Base-by-base conservation (phyloP, 1,140 invertebrate genomes). In the Coenobita brevimanus region DNA sequence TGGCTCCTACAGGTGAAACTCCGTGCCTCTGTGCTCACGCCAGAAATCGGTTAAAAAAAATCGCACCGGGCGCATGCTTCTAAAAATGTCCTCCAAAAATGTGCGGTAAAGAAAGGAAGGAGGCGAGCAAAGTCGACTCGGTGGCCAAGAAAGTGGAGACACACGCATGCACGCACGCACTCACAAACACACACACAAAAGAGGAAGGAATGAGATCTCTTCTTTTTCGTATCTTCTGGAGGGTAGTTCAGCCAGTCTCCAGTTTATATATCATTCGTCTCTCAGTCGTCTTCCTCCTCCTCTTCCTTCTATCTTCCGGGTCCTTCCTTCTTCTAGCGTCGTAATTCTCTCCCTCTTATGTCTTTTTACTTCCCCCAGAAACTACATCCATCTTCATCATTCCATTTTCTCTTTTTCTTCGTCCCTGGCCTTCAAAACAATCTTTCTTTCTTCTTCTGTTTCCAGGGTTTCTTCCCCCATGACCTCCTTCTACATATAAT, bases 151-250 rank as follows among this genome's bases (percentile, higher is more conserved):
- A 50, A 50, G 46, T 50, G 46, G 46, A 50, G 46, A 50, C 46
- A 17, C 46, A 50, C 46, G 46, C 46, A 50, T 17, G 46, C 46
- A 50, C 46, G 6, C 46, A 50, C 46, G 17, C 6, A 50, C 46
- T 8, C 46, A 50, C 46, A 50, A 6, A 50, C 46, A 50, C 46
- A 8, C 46, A 50, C 46, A 50, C 46, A 50, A 50, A 50, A 50
- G 46, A 50, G 46, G 46, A 50, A 71, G 67, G 38, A 71, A 71
- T 21, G 38, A 24, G 67, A 71, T 71, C 67, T 71, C 27, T 24
- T 71, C 67, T 71, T 71, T 71, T 71, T 33, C n/a, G 27, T 71
- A 71, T 24, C 67, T 71, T 30, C 27, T 71, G 38, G 67, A 38
- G 67, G 38, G 30, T 71, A 71, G 67, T 38, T 71, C 67, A 71